phyloP scores from a whole-genome alignment of 2,113 vertebrate genomes.

The Catharus bicknelli region DNA sequence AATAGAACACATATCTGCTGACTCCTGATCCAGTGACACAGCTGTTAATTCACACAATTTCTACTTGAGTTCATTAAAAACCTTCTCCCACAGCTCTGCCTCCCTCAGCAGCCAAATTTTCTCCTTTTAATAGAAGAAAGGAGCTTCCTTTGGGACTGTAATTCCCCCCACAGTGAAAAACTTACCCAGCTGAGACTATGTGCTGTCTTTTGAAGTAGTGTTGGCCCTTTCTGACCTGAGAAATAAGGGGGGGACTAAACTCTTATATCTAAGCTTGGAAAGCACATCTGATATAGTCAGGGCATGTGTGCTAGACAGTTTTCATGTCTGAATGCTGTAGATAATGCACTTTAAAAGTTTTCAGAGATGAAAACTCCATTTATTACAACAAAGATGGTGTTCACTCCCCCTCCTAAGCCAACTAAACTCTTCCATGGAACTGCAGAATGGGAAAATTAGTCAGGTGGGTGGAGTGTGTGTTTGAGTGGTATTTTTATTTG shows the following conservation, averaged over 20 bases:
- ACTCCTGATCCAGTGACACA: neutral
- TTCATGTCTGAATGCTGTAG: neutral
- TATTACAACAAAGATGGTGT: neutral
- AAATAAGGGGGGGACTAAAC: neutral
- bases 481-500: neutral
- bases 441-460: neutral
- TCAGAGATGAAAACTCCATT: neutral
- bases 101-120: neutral
- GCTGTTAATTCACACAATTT: conserved; percentile 29
- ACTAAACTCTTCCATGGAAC: neutral
- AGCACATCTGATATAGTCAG: neutral
- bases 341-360: neutral
- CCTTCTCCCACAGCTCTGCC: conserved; percentile 9
- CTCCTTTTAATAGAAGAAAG: conserved; percentile 15
- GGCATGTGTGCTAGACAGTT: neutral
- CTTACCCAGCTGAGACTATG: neutral
- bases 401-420: neutral
- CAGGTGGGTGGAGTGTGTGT: neutral
- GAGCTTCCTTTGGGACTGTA: conserved; percentile 10
- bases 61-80: conserved; percentile 44
- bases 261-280: neutral
- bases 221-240: conserved; percentile 24
- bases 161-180: conserved; percentile 7
- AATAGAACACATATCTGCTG: neutral
- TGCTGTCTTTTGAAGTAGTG: neutral